Base-by-base conservation (phyloP, 2,113 vertebrate genomes). In the Upupa epops region DNA sequence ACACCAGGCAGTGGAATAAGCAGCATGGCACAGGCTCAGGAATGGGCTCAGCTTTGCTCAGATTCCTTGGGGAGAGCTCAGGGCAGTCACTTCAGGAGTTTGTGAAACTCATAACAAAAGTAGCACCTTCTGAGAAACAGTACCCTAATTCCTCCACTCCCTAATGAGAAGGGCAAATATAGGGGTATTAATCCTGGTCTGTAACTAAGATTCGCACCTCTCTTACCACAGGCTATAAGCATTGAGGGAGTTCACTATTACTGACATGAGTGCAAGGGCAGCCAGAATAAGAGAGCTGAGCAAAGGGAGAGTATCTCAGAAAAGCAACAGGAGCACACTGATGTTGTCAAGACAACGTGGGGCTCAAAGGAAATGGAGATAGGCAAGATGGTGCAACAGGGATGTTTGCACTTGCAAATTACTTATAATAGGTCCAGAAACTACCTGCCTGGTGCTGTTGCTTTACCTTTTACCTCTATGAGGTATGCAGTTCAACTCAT, bases 401-500 rank as follows among this genome's bases (percentile, higher is more conserved):
- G 76, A 83, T 89, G 87, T 68, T 84, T 77, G 87, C 0, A 5
- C 92, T 93, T 85, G 86, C 86, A 85, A 92, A 92, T 93, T 36
- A 48, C 46, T 85, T 90, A 77, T 71, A 77, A 60, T 74, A 61
- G 28, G 32, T 92, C 87, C 90, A 93, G 81, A 88, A 96, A 93
- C 65, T 1, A 93, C 96, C 90, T 93, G 85, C 21, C 88, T 86
- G 21, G 51, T 10, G n/a, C 73, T 94, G 89, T 71, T 88, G 76
- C 28, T 91, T 90, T 71, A 88, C 95, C 89, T 95, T 96, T 96
- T 91, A 82, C 93, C 94, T 93, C 88, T 76, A 54, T 78, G 36
- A 91, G 88, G 68, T 72, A 93, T 78, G 86, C 88, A 78, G 49
- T 65, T 78, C 40, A 82, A 20, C 68, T 89, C 77, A 85, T 91